phyloP scores from a whole-genome alignment of 2,113 vertebrate species.

The Melanerpes formicivorus region DNA sequence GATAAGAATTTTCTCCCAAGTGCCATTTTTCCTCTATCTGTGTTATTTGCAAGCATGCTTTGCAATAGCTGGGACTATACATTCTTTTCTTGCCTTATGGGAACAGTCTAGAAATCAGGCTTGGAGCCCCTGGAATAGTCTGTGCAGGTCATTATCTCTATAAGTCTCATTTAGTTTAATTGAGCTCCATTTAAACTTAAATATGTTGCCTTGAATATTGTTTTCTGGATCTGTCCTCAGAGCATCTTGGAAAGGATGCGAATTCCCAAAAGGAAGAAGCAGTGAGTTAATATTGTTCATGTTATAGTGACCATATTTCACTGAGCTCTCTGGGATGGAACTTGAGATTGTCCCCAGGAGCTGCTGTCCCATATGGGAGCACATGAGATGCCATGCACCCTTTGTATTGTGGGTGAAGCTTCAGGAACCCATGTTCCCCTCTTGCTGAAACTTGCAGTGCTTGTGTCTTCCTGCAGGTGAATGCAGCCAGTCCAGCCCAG shows the following conservation, averaged over 20 bases:
- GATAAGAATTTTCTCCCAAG: background rate
- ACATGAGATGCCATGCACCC: too few species aligned
- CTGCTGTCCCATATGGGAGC: too few species aligned
- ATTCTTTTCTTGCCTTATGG: background rate
- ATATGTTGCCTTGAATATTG: background rate
- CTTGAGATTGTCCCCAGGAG: too few species aligned
- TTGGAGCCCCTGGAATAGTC: background rate
- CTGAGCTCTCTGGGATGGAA: too few species aligned
- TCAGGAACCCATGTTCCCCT: too few species aligned
- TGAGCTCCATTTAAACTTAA: slow-evolving; percentile 32
- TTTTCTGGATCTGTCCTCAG: background rate
- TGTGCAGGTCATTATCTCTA: background rate
- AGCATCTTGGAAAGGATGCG: background rate
- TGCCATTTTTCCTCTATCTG: background rate
- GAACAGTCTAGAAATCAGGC: background rate
- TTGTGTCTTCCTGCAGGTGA: too few species aligned
- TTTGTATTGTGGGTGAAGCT: too few species aligned
- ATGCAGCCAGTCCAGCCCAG: too few species aligned
- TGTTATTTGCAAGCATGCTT: background rate
- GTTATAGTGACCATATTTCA: too few species aligned
- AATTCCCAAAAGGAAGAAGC: too few species aligned
- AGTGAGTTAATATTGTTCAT: too few species aligned
- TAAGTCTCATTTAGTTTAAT: slow-evolving; percentile 13
- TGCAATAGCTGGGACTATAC: background rate
- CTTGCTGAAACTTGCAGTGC: too few species aligned